These are phyloP conservation scores for Orthosia gothica DNA, from an alignment of 2,888 invertebrate genomes.

Conservation along the genomic window DNA sequence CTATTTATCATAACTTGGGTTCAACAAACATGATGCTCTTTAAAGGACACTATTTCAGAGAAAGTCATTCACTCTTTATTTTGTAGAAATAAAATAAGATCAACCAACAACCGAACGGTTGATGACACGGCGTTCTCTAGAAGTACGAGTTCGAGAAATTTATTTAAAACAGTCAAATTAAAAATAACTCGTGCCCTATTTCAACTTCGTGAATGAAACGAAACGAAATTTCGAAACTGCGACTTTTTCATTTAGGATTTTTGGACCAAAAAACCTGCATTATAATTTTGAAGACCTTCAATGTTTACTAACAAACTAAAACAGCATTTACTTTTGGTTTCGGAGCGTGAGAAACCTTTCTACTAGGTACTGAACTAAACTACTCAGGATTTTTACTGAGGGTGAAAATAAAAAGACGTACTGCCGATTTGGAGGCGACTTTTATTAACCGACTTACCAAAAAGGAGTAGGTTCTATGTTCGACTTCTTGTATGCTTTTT, in stretches of 20 bases:
- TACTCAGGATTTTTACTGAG: too few relatives aligned
- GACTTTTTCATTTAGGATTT: neutral
- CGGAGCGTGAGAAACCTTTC: too few relatives aligned
- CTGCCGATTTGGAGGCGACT: too few relatives aligned
- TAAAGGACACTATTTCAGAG: conserved; percentile 12
- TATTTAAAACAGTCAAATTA: conserved; percentile 6
- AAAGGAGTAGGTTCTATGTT: too few relatives aligned
- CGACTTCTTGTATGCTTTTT: too few relatives aligned
- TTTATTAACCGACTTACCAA: too few relatives aligned
- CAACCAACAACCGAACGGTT: neutral
- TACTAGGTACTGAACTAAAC: too few relatives aligned
- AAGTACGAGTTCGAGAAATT: neutral
- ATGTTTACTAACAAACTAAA: too few relatives aligned
- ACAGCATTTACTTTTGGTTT: too few relatives aligned
- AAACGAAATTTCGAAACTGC: neutral
- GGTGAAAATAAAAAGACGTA: too few relatives aligned
- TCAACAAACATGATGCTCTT: conserved; percentile 6
- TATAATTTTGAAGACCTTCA: too few relatives aligned
- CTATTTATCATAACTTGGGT: conserved; percentile 6
- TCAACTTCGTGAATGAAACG: neutral
- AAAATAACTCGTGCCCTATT: conserved; percentile 44
- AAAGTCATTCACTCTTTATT: conserved; percentile 15
- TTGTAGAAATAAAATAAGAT: neutral
- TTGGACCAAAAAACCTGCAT: too few relatives aligned
- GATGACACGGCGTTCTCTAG: neutral